Conservation (phyloP, 1,140 invertebrate genomes). For the Hyphantria cunea region DNA sequence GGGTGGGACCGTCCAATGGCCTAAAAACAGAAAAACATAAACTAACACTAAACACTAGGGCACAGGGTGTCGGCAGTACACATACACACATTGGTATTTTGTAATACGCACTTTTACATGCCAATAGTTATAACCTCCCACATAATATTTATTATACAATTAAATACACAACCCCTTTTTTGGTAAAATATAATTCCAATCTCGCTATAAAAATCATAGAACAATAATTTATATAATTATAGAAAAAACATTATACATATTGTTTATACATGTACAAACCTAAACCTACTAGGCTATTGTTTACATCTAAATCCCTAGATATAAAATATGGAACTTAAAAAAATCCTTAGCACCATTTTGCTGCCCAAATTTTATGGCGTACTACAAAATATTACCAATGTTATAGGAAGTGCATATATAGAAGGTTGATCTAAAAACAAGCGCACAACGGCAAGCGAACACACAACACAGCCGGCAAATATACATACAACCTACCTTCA, state of each 20-base stretch:
- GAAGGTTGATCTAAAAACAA: constrained; percentile 25
- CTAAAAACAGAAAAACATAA: constrained; percentile 79
- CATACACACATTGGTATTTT: constrained; percentile 26
- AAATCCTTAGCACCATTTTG: neutral
- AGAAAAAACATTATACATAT: too few relatives aligned
- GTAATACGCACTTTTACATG: constrained; percentile 21
- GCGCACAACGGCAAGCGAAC: constrained; percentile 39
- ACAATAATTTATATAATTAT: too few relatives aligned
- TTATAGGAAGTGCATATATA: constrained; percentile 10
- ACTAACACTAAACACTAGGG: constrained; percentile 63
- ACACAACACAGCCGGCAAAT: constrained; percentile 6
- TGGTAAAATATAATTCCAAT: too few relatives aligned
- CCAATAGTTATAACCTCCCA: neutral
- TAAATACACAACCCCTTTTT: too few relatives aligned
- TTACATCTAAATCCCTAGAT: too few relatives aligned
- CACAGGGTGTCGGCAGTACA: constrained; percentile 32
- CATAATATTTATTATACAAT: neutral
- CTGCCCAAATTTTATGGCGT: constrained; percentile 24
- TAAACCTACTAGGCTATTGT: too few relatives aligned
- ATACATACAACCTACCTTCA: too few relatives aligned
- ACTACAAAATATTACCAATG: constrained; percentile 38
- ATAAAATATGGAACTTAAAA: too few relatives aligned
- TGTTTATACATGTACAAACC: too few relatives aligned
- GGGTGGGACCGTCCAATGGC: constrained; percentile 75
- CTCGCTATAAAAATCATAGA: too few relatives aligned